Percentiles rank a stretch among this genome's conserved stretches.
phyloP scores from a whole-genome alignment of 2,797 vertebrate genomes.

The Gadopsis marmoratus region DNA sequence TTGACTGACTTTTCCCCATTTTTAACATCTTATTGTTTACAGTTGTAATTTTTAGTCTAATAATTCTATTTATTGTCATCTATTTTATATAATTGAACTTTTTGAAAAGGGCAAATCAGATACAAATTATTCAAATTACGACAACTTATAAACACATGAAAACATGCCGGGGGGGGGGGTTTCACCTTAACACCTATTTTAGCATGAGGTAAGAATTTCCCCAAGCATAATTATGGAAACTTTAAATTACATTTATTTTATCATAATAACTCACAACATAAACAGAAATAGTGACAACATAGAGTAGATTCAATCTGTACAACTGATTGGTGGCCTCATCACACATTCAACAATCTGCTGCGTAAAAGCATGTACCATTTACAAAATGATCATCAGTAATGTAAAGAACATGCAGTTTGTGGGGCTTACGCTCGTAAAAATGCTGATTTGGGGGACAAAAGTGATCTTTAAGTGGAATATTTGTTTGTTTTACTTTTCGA shows the following conservation, averaged over 20 bases:
- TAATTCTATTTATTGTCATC: no score
- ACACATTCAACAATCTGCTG: not conserved
- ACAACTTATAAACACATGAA: no score
- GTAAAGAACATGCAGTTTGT: not conserved
- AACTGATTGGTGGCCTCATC: not conserved
- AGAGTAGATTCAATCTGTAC: not conserved
- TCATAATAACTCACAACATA: not conserved
- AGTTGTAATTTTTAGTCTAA: no score
- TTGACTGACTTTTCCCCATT: no score
- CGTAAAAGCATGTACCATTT: not conserved
- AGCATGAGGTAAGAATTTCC: not conserved
- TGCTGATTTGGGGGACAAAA: not conserved
- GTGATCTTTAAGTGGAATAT: not conserved
- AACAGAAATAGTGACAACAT: not conserved
- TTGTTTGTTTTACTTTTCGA: slow-evolving; percentile 3
- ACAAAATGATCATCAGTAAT: not conserved
- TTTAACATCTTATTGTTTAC: no score
- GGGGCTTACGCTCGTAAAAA: not conserved
- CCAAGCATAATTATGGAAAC: not conserved
- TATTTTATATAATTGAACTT: no score
- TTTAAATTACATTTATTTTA: not conserved
- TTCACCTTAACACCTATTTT: not conserved
- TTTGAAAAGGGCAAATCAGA: no score
- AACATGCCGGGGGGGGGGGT: no score
- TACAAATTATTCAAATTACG: no score